phyloP scores from a whole-genome alignment of 2,797 vertebrate species.

The Sphenodon punctatus region DNA sequence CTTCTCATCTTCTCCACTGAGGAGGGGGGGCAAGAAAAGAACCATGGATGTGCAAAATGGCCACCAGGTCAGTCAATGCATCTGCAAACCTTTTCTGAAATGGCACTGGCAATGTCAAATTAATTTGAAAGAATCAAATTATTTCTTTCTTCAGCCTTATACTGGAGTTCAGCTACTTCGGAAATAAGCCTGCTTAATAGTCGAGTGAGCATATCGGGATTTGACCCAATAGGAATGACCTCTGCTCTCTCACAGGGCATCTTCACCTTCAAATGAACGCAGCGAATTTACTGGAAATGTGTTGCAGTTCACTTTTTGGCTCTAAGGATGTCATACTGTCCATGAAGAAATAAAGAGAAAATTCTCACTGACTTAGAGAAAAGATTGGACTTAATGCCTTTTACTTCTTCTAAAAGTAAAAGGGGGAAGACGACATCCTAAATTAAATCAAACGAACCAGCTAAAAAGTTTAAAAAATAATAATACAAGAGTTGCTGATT shows the following conservation, averaged over 20 bases:
- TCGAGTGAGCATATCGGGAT: background rate
- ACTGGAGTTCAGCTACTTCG: background rate
- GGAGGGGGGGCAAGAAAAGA: no score
- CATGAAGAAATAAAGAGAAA: background rate
- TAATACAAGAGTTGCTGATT: slow-evolving; percentile 17
- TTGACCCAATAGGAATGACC: background rate
- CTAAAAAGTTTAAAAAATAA: slow-evolving; percentile 2
- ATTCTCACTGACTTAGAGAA: background rate
- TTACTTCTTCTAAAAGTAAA: slow-evolving; percentile 14
- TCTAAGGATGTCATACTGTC: background rate
- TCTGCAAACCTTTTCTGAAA: no score
- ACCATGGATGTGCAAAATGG: no score
- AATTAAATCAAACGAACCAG: background rate
- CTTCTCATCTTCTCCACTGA: no score
- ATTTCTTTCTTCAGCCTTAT: no score
- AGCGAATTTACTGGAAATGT: background rate
- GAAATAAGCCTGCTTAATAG: background rate
- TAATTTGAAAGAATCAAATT: no score
- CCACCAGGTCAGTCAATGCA: no score
- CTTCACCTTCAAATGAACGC: background rate
- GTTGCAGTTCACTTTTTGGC: background rate
- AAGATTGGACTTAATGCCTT: background rate
- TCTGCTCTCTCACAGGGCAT: background rate
- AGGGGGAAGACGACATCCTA: slow-evolving; percentile 14
- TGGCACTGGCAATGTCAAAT: no score